phyloP scores from a whole-genome alignment of 2,888 invertebrate species.

The Synergus umbraculus region DNA sequence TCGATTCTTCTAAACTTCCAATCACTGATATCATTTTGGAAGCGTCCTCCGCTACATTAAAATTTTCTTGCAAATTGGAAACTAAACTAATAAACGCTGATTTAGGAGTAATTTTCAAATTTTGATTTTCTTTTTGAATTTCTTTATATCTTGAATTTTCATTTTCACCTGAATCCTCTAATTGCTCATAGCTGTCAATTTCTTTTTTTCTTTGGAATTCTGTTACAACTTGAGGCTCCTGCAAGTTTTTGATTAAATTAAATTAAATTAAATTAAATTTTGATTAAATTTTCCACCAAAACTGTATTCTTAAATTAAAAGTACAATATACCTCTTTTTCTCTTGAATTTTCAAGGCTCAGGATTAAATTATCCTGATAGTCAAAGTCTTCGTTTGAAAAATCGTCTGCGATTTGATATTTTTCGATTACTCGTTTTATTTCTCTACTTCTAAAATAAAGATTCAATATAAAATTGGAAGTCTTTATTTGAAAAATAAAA shows the following conservation, averaged over 20 bases:
- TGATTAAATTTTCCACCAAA: too few species aligned
- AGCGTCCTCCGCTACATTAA: neutral
- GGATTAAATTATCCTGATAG: neutral
- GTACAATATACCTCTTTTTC: neutral
- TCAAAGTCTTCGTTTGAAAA: neutral
- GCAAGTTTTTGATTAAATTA: neutral
- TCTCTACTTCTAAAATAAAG: neutral
- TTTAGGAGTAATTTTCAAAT: neutral
- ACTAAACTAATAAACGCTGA: neutral
- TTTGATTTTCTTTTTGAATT: neutral
- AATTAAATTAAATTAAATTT: too few species aligned
- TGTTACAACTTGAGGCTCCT: neutral
- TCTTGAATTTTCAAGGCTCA: neutral
- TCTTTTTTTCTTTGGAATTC: neutral
- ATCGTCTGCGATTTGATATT: neutral
- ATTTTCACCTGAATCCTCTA: neutral
- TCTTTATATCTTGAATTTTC: neutral
- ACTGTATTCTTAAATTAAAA: neutral
- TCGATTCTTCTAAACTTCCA: conserved; percentile 4
- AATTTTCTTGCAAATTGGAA: neutral
- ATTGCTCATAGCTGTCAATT: neutral
- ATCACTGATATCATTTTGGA: neutral
- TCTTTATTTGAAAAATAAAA: neutral
- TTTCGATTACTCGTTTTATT: neutral
- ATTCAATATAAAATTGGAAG: neutral